Evolutionary conservation across 2,113 vertebrate species (phyloP), one percentile per base, ranked within the genome.

Genomic region (Pampusana beccarii): DNA sequence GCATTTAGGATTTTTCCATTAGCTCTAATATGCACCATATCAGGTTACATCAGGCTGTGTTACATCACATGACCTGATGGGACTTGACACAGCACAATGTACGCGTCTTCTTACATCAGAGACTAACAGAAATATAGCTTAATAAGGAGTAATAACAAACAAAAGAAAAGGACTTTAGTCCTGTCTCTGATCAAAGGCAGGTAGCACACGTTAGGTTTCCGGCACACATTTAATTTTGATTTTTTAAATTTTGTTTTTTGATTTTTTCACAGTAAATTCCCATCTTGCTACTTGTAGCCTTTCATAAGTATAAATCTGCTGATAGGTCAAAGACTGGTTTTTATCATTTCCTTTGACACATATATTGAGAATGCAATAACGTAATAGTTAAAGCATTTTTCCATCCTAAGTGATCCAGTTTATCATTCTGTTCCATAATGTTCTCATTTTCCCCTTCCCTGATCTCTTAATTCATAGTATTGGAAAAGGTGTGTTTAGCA

Each of bases 41-140:
- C 96, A 71, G 81, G 46, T 71, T 82, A 26, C 48, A 94, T 96
- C 72, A 95, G 72, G 71, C 69, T 57, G 51, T 7, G 3, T 48
- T 72, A 24, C 56, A 69, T 80, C 85, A 34, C 40, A 65, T 10
- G 70, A 61, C 67, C 79, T 77, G 80, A 95, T 96, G 90, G 82
- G 72, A 95, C 60, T 74, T 91, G 95, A 96, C 70, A 96, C 95
- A 93, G 82, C 92, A 95, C 87, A 95, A 93, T 48, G 85, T 92
- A 48, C 73, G 65, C 95, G 95, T 97, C 96, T 95, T 80, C 87
- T 96, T 93, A 81, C 44, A 97, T 97, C 92, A 97, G 66, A 80
- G 71, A 42, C 61, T 44, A 62, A 28, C 10, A 85, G 87, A 87
- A 96, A 79, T 36, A 14, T 21, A 40, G 57, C 26, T 86, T 92